Percentiles rank a stretch among this genome's conserved stretches.
phyloP scores from a whole-genome alignment of 2,888 invertebrate species.

The Drosophila differens region DNA sequence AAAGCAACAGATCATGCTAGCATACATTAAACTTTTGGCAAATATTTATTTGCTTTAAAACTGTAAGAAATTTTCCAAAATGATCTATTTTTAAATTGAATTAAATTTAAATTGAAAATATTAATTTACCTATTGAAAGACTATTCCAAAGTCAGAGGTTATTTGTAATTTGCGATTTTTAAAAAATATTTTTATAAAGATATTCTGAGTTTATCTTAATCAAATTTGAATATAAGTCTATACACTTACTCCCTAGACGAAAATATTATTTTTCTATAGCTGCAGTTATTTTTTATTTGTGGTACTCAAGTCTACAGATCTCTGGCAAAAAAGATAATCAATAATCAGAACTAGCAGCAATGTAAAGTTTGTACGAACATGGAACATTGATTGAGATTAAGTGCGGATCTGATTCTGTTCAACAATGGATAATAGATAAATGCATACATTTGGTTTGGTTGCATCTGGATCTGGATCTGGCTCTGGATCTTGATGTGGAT shows the following conservation, averaged over 20 bases:
- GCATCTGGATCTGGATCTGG: neutral
- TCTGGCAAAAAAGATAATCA: constrained; percentile 4
- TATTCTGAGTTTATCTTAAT: neutral
- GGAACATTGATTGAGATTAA: constrained; percentile 49
- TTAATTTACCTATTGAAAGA: neutral
- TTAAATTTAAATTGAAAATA: neutral
- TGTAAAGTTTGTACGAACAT: neutral
- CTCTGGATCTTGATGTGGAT: constrained; percentile 1
- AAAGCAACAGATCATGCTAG: neutral
- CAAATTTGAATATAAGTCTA: neutral
- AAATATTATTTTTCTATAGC: neutral
- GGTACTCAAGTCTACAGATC: neutral
- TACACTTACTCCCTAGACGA: neutral
- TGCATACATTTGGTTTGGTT: constrained; percentile 21
- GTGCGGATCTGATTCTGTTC: constrained; percentile 47
- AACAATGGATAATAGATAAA: constrained; percentile 49
- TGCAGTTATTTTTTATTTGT: neutral
- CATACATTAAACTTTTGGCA: neutral
- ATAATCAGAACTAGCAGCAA: neutral
- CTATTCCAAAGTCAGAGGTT: rapidly evolving
- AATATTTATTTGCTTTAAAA: neutral
- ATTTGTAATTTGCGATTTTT: neutral
- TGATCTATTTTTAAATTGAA: rapidly evolving
- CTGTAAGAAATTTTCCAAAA: neutral
- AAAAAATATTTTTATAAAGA: neutral